Conservation (phyloP, 92 coral and sea anemone species). For the Siderastrea siderea region DNA sequence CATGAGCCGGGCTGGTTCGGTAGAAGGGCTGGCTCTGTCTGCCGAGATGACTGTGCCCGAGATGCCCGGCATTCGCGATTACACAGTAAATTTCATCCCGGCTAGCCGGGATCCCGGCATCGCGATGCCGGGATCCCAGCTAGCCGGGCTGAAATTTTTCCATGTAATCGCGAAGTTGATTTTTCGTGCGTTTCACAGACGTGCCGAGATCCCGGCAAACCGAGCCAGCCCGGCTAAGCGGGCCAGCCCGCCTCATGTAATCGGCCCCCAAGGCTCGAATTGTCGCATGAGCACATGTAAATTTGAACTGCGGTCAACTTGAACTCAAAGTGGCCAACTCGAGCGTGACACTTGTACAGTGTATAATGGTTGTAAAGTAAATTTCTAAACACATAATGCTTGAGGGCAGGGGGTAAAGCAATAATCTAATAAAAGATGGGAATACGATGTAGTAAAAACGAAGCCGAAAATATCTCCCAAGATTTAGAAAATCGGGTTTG, state of each 20-base stretch:
- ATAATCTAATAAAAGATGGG: neutral
- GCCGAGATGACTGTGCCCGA: neutral
- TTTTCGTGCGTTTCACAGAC: no score
- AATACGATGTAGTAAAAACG: neutral
- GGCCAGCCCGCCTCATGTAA: no score
- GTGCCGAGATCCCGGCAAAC: no score
- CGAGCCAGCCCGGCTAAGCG: no score
- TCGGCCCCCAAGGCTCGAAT: neutral
- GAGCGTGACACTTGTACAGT: constrained; percentile 22
- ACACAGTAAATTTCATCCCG: no score
- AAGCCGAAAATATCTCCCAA: neutral
- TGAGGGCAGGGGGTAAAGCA: neutral
- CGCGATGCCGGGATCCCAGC: no score
- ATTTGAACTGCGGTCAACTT: neutral
- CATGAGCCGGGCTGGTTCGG: no score
- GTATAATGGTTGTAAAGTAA: neutral
- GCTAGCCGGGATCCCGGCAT: no score
- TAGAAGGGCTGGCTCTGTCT: no score
- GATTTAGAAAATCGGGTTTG: neutral
- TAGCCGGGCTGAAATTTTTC: no score
- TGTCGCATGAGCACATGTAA: neutral
- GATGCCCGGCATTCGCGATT: no score
- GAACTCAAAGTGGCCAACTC: neutral
- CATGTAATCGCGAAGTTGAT: no score
- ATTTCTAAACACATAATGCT: neutral